A percentile compares a stretch with the other conserved stretches of the same genome.
These are phyloP conservation scores for Poecilia wingei DNA, from an alignment of 2,797 vertebrate genomes.

Conservation along the genomic window DNA sequence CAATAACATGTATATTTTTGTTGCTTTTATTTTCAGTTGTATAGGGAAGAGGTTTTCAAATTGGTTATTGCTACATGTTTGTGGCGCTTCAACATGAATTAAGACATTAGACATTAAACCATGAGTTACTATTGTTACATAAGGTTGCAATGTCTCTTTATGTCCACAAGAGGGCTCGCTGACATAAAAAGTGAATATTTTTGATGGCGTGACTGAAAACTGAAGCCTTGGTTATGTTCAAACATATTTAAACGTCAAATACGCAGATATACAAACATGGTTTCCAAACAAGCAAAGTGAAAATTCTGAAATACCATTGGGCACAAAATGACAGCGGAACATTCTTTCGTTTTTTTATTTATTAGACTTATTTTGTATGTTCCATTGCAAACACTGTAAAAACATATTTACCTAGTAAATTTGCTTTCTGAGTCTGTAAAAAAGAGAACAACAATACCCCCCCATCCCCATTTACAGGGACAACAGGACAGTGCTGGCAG, in stretches of 20 bases:
- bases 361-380: not conserved
- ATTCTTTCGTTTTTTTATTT: not conserved
- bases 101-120: not conserved
- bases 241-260: not conserved
- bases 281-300: not conserved
- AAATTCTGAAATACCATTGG: not conserved
- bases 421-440: not conserved
- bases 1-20: not conserved
- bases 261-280: not conserved
- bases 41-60: not conserved
- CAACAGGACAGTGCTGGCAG: constrained; percentile 26
- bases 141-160: constrained; percentile 31
- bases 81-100: not conserved
- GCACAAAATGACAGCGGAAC: too few species aligned
- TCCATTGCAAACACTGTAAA: not conserved
- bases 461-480: not conserved
- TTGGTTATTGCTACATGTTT: not conserved
- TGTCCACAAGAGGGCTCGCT: constrained; percentile 72
- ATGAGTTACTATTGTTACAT: not conserved
- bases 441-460: constrained; percentile 9
- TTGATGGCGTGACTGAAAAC: too few species aligned
- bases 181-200: constrained; percentile 37
- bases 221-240: not conserved
- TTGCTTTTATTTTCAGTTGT: not conserved
- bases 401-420: not conserved